phyloP scores from a whole-genome alignment of 1,140 invertebrate genomes.

The Drosophila subobscura region DNA sequence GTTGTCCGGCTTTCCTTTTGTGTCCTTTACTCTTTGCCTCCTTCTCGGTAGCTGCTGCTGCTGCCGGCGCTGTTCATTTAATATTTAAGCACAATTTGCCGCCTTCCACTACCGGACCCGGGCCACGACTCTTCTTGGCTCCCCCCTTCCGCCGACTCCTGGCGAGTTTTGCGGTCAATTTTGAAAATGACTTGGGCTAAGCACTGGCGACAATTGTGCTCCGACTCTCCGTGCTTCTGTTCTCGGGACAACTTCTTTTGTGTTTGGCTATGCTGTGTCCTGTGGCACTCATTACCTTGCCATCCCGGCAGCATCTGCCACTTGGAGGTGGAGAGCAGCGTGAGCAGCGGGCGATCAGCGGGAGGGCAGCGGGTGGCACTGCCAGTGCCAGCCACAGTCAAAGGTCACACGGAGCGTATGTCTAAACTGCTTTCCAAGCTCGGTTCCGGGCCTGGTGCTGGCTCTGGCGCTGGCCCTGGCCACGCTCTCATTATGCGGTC shows the following conservation, averaged over 20 bases:
- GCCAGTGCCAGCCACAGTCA: conserved; percentile 1
- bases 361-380: no score
- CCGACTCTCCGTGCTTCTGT: conserved; percentile 8
- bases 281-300: conserved; percentile 79
- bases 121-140: conserved; percentile 19
- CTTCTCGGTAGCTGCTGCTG: conserved; percentile 10
- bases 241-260: conserved; percentile 55
- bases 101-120: conserved; percentile 47
- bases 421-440: conserved; percentile 15
- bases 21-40: conserved; percentile 29
- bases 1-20: conserved; percentile 63
- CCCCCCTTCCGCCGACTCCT: neutral
- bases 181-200: conserved; percentile 79
- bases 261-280: conserved; percentile 58
- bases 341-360: no score
- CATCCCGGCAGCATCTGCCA: conserved; percentile 38
- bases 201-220: conserved; percentile 75
- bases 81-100: conserved; percentile 83
- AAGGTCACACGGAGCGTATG: conserved; percentile 40
- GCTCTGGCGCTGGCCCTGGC: neutral
- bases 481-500: conserved; percentile 79
- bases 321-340: neutral
- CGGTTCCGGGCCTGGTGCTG: no score
- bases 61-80: conserved; percentile 72
- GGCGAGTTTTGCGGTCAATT: conserved; percentile 73